Percentiles rank a stretch among this genome's conserved stretches.
phyloP scores from a whole-genome alignment of 2,113 vertebrate genomes.

The Muntiacus reevesi region DNA sequence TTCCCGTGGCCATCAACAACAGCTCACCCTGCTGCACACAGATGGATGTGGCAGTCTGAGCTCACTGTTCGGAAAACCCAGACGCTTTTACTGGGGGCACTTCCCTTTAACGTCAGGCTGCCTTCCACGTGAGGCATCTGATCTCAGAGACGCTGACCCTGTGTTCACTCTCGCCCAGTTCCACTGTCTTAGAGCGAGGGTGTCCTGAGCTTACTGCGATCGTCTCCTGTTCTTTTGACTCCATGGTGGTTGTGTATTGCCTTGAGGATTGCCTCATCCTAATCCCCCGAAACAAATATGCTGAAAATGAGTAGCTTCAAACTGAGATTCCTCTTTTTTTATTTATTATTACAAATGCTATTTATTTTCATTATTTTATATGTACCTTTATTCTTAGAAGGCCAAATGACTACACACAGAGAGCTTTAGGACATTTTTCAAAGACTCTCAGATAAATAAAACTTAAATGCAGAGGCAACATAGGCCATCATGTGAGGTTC shows the following conservation, averaged over 20 bases:
- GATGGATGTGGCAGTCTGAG: neutral
- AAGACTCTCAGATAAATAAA: neutral
- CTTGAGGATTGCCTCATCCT: neutral
- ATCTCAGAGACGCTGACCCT: too few relatives aligned
- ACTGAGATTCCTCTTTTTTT: neutral
- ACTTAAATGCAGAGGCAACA: neutral
- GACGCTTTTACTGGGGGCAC: neutral
- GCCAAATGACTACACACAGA: neutral
- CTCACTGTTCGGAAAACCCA: neutral
- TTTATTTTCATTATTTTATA: neutral
- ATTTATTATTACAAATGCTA: neutral
- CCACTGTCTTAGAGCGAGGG: neutral
- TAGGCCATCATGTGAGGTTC: neutral
- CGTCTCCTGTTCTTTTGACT: neutral
- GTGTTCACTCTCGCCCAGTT: neutral
- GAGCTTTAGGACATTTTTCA: neutral
- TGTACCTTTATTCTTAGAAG: neutral
- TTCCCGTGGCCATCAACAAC: neutral
- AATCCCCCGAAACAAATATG: neutral
- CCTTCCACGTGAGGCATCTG: neutral
- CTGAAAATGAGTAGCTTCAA: neutral
- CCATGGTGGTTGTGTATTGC: fast-evolving
- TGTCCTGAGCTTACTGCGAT: neutral
- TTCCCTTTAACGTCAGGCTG: neutral
- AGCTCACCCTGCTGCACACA: fast-evolving